Evolutionary conservation across 2,113 vertebrate species (phyloP).

Genomic region (Circaetus gallicus): DNA sequence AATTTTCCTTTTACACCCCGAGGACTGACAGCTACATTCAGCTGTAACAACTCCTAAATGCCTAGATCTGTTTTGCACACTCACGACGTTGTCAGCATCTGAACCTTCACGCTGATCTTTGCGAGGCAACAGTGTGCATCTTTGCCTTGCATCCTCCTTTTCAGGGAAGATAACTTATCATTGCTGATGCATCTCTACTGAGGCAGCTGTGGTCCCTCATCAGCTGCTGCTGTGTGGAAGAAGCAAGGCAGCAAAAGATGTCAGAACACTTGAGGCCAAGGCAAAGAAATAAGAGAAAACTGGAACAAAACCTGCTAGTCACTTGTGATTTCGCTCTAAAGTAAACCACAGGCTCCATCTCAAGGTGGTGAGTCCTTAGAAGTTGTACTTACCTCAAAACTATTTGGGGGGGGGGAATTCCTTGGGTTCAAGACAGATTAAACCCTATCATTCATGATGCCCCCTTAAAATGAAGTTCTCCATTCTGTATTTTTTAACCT

Average conservation of each 20-base stretch:
- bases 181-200: neutral
- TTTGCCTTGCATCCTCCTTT: neutral
- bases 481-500: neutral
- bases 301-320: neutral
- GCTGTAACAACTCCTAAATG: neutral
- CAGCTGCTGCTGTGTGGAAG: neutral
- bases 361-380: neutral
- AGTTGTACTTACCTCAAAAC: neutral
- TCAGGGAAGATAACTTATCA: neutral
- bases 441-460: neutral
- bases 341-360: neutral
- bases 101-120: neutral
- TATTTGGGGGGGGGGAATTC: fast-evolving
- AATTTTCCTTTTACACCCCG: neutral
- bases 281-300: neutral
- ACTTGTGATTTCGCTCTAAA: neutral
- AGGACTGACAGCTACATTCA: neutral
- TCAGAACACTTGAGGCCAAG: neutral
- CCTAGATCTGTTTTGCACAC: neutral
- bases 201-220: neutral
- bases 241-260: neutral
- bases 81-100: neutral
- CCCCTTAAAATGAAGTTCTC: neutral
- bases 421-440: neutral
- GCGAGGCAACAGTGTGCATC: neutral